Base-by-base conservation (phyloP, 2,888 invertebrate genomes). In the Synanthedon andrenaeformis region DNA sequence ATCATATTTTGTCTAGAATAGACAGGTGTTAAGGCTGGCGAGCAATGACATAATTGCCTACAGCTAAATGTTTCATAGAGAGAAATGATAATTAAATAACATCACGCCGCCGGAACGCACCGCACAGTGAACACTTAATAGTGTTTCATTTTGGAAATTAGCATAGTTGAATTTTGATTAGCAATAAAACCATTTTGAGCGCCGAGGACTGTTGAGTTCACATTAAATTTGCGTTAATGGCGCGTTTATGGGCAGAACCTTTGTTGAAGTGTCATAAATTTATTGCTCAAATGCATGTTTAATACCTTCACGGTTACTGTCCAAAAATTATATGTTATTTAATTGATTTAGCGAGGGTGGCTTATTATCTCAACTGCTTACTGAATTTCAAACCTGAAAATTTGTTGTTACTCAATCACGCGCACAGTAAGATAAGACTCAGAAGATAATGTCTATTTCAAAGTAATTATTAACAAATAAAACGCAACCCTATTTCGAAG, bases 101-200 rank as follows among this genome's bases (percentile, higher is more conserved):
- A 55, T 55, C 55, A 61, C 59, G 54, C 60, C 56, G 52, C 60
- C 56, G 52, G 58, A 59, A 55, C 53, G 51, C 57, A 59, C 58
- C 58, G 60, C 60, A 60, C 60, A 61, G 55, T 42, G 65, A 64
- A 41, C 62, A 63, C 61, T 68, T 77, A 72, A 76, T 74, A 76
- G 72, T 71, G 72, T 71, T 74, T 70, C 67, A 67, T 70, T 72
- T 66, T 59, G 55, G 60, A 62, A 70, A 82, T 83, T 83, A 81
- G 70, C 83, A 82, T 82, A 81, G 74, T 78, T 79, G 81, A 82
- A 82, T 82, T 82, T 82, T 81, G 79, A 82, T 82, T 76, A 81
- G 78, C 76, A 72, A 70, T 79, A 74, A 76, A 80, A 79, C 73
- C 73, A 19, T 51, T 61, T 62, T 54, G 55, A 69, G 42, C 11